Evolutionary conservation across 2,888 invertebrate genomes (phyloP), one percentile per base, ranked within the genome.

Genomic region (Laspeyria flexula): DNA sequence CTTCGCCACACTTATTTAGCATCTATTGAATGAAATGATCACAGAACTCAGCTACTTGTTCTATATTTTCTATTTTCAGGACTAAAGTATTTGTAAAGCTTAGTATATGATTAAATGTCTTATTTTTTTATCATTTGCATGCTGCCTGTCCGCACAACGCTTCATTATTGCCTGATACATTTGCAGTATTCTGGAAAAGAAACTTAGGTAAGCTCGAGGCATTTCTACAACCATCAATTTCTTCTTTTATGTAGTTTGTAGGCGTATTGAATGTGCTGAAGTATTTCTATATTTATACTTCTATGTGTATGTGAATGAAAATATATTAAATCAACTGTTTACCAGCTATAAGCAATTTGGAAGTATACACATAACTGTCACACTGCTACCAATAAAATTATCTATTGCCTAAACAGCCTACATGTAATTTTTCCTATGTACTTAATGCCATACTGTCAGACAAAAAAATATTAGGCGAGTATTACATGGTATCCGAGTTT

Each of bases 181-280:
- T 88, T 89, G 89, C 93, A 96, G 96, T 93, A 96, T 96, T 93
- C 93, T 96, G 95, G 96, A 96, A 94, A 96, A 95, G 93, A 96
- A 96, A 94, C 95, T 95, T 93, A 95, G 96, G 96, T 96, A 94
- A 95, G 96, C 81, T 79, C 70, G 72, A 77, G 75, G 79, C 74
- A 66, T 75, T 54, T 65, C 63, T 72, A 68, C 43, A 53, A 63
- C 58, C 50, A 48, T 71, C 51, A 59, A 45, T 72, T 51, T 60
- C 61, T 56, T 68, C 59, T 69, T 51, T 64, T 54, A 48, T 60
- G 39, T 30, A 51, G 57, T 62, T 43, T 63, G 58, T 71, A 60
- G 63, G 69, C 62, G 66, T 61, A 55, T 43, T 62, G 33, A 31
- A 39, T 60, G 55, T 61, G 41, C 51, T 61, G 37, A 52, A 39